These are phyloP conservation scores for Pelobates fuscus DNA, from an alignment of 2,113 vertebrate species.

Conservation along the genomic window DNA sequence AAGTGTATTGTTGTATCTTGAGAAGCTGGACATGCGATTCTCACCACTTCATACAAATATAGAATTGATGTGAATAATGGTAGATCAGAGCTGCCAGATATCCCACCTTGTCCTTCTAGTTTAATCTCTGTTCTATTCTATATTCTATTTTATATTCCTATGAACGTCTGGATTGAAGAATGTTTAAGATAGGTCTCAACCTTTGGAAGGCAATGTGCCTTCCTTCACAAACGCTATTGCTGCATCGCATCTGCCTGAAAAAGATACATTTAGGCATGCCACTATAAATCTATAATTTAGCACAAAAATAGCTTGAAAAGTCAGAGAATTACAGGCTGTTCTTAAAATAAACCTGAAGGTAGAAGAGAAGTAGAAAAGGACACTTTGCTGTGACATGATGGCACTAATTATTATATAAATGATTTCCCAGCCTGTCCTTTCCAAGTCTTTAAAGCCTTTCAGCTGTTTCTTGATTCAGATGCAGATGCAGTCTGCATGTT, in stretches of 20 bases:
- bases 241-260: neutral
- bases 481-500: slow-evolving; percentile 5
- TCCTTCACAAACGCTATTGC: neutral
- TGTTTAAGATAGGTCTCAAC: neutral
- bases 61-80: neutral
- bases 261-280: neutral
- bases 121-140: neutral
- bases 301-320: neutral
- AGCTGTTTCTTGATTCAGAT: neutral
- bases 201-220: neutral
- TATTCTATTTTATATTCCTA: neutral
- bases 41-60: too few relatives aligned
- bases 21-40: too few relatives aligned
- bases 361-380: neutral
- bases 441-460: neutral
- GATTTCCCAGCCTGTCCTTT: neutral
- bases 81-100: neutral
- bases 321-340: neutral
- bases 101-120: neutral
- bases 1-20: too few relatives aligned
- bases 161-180: neutral
- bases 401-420: slow-evolving; percentile 13
- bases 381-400: slow-evolving; percentile 2
- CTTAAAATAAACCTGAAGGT: neutral
- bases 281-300: neutral